phyloP scores from a whole-genome alignment of 2,888 invertebrate species.

The Sialis lutaria region DNA sequence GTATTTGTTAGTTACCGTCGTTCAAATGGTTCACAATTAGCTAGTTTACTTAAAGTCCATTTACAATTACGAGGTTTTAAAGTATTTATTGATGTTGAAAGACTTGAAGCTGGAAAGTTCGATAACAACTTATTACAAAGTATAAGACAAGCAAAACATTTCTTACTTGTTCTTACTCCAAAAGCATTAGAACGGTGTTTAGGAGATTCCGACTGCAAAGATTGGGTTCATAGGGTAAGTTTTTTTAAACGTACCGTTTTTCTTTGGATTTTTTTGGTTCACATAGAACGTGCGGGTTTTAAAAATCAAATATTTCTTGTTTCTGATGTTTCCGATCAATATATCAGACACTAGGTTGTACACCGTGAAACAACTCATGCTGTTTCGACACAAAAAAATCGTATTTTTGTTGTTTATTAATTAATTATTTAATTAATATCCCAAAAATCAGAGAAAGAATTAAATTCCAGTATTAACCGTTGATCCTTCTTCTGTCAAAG shows the following conservation, averaged over 20 bases:
- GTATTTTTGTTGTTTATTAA: too few species aligned
- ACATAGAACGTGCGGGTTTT: too few species aligned
- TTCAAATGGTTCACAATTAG: conserved; percentile 93
- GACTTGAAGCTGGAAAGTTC: conserved; percentile 96
- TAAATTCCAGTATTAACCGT: neutral
- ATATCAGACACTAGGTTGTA: too few species aligned
- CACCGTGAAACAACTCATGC: too few species aligned
- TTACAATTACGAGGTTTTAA: conserved; percentile 88
- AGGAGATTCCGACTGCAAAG: conserved; percentile 83
- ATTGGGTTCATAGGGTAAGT: conserved; percentile 96
- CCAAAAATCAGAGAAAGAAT: neutral
- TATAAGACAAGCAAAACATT: conserved; percentile 92
- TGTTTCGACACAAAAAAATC: too few species aligned
- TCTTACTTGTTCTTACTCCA: conserved; percentile 88
- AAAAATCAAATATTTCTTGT: conserved; percentile 3
- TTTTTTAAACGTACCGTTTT: too few species aligned
- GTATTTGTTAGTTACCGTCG: conserved; percentile 96
- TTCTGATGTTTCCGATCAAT: too few species aligned
- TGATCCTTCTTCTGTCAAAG: too few species aligned
- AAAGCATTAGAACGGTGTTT: conserved; percentile 88
- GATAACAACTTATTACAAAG: conserved; percentile 94
- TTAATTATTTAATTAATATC: too few species aligned
- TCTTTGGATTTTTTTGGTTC: too few species aligned
- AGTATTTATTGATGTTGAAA: conserved; percentile 96
- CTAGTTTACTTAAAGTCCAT: conserved; percentile 90